Conservation (phyloP, 2,113 vertebrate genomes). For the Gallinago undulata region DNA sequence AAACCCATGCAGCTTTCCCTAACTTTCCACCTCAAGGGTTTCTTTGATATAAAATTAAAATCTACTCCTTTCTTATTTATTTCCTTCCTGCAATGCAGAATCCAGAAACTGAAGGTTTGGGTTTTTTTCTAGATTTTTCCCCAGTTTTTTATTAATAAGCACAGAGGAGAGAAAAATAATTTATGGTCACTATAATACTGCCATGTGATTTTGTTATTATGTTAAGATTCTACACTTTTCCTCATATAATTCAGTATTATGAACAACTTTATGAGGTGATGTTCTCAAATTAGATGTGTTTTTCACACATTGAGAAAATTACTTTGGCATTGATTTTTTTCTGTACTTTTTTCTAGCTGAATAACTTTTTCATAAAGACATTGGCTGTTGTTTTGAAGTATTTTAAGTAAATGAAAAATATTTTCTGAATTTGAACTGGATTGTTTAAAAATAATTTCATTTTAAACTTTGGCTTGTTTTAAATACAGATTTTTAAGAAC, state of each 20-base stretch:
- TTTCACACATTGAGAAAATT: neutral
- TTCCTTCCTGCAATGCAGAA: constrained; percentile 24
- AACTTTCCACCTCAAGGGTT: constrained; percentile 80
- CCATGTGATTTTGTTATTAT: neutral
- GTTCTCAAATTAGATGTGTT: neutral
- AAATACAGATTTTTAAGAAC: neutral
- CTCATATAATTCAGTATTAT: neutral
- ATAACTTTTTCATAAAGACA: neutral
- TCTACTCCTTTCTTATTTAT: constrained; percentile 56
- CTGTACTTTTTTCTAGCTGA: neutral
- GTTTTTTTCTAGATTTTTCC: neutral
- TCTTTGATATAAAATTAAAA: constrained; percentile 82
- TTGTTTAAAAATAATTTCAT: neutral
- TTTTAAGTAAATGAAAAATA: neutral
- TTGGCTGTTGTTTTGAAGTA: neutral
- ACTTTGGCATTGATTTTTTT: neutral
- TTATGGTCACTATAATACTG: neutral
- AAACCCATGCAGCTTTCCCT: constrained; percentile 72
- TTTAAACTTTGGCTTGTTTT: neutral
- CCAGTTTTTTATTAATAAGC: neutral
- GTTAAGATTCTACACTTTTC: neutral
- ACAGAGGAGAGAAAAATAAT: neutral
- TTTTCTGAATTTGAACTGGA: neutral
- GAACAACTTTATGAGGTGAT: neutral
- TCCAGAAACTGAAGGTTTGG: neutral